These are phyloP conservation scores for Henricia sp. DNA, from an alignment of 53 echinoderm and acorn worm species.

Conservation along the genomic window DNA sequence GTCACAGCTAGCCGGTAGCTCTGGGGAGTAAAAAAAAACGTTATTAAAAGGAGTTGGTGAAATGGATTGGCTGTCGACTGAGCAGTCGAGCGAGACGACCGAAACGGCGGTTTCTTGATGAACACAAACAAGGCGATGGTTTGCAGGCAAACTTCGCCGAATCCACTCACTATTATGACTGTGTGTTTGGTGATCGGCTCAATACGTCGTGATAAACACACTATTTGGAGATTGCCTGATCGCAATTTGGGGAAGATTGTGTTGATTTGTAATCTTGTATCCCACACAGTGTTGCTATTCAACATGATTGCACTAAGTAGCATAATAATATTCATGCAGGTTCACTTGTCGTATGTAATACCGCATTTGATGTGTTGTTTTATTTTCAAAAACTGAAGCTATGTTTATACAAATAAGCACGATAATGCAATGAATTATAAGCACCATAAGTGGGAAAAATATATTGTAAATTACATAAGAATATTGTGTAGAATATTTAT, in stretches of 20 bases:
- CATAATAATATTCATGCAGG: constrained; percentile 33
- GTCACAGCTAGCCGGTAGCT: constrained; percentile 35
- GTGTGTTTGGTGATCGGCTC: constrained; percentile 14
- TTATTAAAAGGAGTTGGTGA: constrained; percentile 59
- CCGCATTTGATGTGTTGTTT: too few species aligned
- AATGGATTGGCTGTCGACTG: constrained; percentile 63
- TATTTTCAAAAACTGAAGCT: too few species aligned
- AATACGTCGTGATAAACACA: constrained; percentile 43
- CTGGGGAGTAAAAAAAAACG: constrained; percentile 57
- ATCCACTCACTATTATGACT: not conserved
- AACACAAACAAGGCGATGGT: constrained; percentile 41
- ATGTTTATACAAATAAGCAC: too few species aligned
- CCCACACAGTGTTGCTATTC: constrained; percentile 12
- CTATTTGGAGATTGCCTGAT: not conserved
- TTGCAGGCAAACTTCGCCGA: not conserved
- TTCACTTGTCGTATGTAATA: not conserved
- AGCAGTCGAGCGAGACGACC: constrained; percentile 52
- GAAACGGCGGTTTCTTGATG: constrained; percentile 40
- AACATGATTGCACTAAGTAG: not conserved
- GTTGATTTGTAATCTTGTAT: constrained; percentile 15
- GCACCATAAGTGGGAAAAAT: too few species aligned
- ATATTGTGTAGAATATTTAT: too few species aligned
- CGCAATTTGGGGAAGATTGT: constrained; percentile 7
- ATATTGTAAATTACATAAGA: too few species aligned
- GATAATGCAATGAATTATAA: too few species aligned